These are phyloP conservation scores for Notiomystis cincta DNA, from an alignment of 2,113 vertebrate genomes.

Conservation along the genomic window DNA sequence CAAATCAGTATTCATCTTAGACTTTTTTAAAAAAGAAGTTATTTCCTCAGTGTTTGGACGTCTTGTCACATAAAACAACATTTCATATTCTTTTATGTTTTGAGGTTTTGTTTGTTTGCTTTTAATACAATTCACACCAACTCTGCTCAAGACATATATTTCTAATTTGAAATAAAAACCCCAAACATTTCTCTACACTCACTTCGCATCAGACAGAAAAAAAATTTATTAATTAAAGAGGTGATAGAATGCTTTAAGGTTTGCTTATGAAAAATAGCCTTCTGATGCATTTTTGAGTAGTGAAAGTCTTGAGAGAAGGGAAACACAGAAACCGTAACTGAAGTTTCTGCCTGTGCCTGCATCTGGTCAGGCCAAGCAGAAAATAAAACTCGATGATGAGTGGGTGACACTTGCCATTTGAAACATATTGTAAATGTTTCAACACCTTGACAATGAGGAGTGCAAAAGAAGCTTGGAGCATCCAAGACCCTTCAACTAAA, in stretches of 20 bases:
- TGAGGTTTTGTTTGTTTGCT: neutral
- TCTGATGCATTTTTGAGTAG: neutral
- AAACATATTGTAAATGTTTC: slow-evolving; percentile 13
- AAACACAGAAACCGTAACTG: neutral
- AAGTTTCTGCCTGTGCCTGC: neutral
- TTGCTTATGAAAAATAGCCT: neutral
- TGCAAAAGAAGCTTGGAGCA: neutral
- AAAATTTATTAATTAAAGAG: neutral
- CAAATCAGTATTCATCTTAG: neutral
- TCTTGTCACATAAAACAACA: neutral
- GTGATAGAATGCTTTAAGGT: neutral
- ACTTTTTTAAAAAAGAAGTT: neutral
- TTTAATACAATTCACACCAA: neutral
- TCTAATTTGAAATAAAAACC: neutral
- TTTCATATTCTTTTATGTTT: neutral
- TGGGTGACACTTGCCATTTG: neutral
- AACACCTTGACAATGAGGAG: slow-evolving; percentile 30
- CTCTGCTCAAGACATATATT: neutral
- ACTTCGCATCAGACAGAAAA: neutral
- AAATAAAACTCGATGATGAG: neutral
- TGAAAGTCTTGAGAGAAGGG: slow-evolving; percentile 1
- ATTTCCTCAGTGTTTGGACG: neutral
- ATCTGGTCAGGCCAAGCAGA: neutral
- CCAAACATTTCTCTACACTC: neutral
- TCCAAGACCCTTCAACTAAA: slow-evolving; percentile 36